Percentiles rank a stretch among this genome's conserved stretches.
These are phyloP conservation scores for Xanthia icteritia DNA, from an alignment of 2,888 invertebrate species.

Conservation along the genomic window DNA sequence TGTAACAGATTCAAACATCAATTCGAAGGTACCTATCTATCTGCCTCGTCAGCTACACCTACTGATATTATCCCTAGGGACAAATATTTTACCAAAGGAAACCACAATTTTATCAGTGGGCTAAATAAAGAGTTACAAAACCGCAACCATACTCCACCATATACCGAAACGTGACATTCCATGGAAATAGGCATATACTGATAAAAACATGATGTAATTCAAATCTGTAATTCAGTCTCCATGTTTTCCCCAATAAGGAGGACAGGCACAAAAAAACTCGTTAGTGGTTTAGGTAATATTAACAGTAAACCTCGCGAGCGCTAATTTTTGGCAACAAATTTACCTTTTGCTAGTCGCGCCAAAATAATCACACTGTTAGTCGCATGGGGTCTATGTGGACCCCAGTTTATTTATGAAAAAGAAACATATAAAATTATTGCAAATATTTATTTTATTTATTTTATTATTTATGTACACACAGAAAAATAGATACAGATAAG, in stretches of 20 bases:
- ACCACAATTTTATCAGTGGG: not conserved
- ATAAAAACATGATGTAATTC: not conserved
- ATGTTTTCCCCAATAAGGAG: not conserved
- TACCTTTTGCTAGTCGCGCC: too few species aligned
- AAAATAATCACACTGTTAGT: too few species aligned
- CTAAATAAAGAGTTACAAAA: not conserved
- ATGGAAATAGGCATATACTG: not conserved
- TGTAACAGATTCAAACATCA: not conserved
- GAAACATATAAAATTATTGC: too few species aligned
- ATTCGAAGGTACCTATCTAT: not conserved
- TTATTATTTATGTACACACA: too few species aligned
- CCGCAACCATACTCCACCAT: too few species aligned
- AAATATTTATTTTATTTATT: too few species aligned
- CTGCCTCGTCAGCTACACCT: not conserved
- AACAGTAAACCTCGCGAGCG: too few species aligned
- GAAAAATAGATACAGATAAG: too few species aligned
- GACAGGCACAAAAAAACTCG: not conserved
- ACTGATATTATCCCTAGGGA: not conserved
- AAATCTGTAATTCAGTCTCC: too few species aligned
- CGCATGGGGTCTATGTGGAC: too few species aligned
- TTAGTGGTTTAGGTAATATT: not conserved
- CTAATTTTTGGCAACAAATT: too few species aligned
- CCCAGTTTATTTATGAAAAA: too few species aligned
- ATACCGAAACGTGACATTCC: not conserved
- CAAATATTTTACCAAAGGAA: not conserved